Conservation (phyloP, 2,888 invertebrate genomes). For the Julus scandinavius region DNA sequence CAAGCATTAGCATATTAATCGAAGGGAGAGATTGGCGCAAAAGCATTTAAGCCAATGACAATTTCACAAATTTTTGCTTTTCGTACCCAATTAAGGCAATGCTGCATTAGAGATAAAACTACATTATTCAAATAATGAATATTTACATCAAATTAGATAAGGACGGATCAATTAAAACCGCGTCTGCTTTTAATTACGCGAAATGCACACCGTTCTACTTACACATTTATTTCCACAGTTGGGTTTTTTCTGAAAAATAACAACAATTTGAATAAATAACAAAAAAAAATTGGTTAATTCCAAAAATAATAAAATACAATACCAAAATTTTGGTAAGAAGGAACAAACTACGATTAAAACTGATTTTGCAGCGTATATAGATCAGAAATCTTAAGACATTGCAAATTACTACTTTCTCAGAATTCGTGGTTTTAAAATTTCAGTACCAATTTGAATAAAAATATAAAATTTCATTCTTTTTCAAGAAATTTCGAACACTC, state of each 20-base stretch:
- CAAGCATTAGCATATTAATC: slow-evolving; percentile 21
- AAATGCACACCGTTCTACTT: background rate
- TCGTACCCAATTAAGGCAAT: background rate
- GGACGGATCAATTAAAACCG: background rate
- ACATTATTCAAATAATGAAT: slow-evolving; percentile 9
- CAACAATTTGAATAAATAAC: background rate
- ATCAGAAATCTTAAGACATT: too few relatives aligned
- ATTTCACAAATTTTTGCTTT: background rate
- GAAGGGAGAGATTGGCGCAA: background rate
- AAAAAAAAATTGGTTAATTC: background rate
- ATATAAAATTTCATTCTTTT: too few relatives aligned
- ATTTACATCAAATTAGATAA: slow-evolving; percentile 15
- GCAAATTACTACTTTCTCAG: too few relatives aligned
- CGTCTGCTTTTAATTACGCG: slow-evolving; percentile 9
- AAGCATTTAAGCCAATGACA: background rate
- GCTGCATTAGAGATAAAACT: background rate
- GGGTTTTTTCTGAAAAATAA: too few relatives aligned
- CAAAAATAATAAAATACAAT: too few relatives aligned
- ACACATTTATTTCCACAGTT: too few relatives aligned
- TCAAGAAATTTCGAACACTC: too few relatives aligned
- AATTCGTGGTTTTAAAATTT: too few relatives aligned
- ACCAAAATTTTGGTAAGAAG: too few relatives aligned
- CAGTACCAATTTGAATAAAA: too few relatives aligned
- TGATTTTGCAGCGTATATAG: too few relatives aligned
- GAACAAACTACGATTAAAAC: too few relatives aligned